Percentiles rank a stretch among this genome's conserved stretches.
phyloP scores from a whole-genome alignment of 1,140 invertebrate genomes.

The Diorhabda sublineata region DNA sequence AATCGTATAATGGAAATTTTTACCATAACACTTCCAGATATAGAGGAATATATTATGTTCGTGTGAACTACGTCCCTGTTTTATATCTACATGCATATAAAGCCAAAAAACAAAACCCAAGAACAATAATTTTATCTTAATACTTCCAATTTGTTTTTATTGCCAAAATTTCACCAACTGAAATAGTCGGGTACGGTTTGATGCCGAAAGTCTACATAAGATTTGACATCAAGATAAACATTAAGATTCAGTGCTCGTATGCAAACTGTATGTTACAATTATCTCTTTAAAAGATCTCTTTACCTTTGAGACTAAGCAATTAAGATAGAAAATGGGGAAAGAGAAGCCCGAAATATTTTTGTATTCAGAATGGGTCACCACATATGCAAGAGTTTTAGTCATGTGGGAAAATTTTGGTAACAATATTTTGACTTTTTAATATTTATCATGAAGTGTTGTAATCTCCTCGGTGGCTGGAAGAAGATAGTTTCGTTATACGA shows the following conservation, averaged over 20 bases:
- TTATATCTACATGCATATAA: not conserved
- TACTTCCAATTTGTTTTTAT: not conserved
- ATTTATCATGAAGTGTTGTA: too few relatives aligned
- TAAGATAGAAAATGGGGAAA: not conserved
- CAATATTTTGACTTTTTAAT: too few relatives aligned
- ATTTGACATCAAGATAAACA: not conserved
- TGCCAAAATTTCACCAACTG: not conserved
- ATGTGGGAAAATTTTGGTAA: not conserved
- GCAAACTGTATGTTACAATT: not conserved
- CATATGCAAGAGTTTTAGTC: not conserved
- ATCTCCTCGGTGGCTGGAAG: too few relatives aligned
- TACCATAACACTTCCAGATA: too few relatives aligned
- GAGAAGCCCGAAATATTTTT: not conserved
- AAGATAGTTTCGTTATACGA: too few relatives aligned
- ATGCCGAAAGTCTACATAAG: not conserved
- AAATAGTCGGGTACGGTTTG: not conserved
- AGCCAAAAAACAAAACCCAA: not conserved
- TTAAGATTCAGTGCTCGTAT: not conserved
- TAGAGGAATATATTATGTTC: too few relatives aligned
- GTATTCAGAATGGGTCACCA: not conserved
- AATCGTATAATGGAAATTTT: too few relatives aligned
- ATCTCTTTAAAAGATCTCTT: not conserved
- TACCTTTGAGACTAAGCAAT: not conserved
- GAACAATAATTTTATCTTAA: not conserved
- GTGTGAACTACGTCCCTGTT: not conserved